A percentile compares a stretch with the other conserved stretches of the same genome.
These are phyloP conservation scores for Parnassius orleans DNA, from an alignment of 2,888 invertebrate genomes.

Conservation along the genomic window DNA sequence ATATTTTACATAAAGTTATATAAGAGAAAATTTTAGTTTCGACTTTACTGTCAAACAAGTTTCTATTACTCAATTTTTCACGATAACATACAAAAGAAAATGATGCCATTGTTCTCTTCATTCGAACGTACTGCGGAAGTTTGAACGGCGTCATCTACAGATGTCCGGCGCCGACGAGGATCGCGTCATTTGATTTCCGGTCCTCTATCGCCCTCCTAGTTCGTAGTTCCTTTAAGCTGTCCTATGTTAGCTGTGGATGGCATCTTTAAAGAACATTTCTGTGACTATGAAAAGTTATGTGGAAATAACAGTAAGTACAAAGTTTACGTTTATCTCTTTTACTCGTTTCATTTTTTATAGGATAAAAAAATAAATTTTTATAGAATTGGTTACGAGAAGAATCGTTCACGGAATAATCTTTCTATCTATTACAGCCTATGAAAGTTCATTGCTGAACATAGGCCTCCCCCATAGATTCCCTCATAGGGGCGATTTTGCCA, in stretches of 20 bases:
- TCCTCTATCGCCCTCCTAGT: slow-evolving; percentile 24
- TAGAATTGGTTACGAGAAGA: too few relatives aligned
- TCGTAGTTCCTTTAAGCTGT: slow-evolving; percentile 18
- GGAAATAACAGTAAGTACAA: not conserved
- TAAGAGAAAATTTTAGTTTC: not conserved
- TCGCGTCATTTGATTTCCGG: slow-evolving; percentile 41
- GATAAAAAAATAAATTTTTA: too few relatives aligned
- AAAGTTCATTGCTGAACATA: too few relatives aligned
- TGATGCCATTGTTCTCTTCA: slow-evolving; percentile 15
- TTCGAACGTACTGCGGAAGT: slow-evolving; percentile 15
- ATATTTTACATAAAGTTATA: not conserved
- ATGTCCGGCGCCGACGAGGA: slow-evolving; percentile 36
- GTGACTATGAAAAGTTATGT: not conserved
- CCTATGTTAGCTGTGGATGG: slow-evolving; percentile 3
- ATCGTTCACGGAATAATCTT: too few relatives aligned
- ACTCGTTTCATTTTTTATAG: too few relatives aligned
- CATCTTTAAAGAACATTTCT: not conserved
- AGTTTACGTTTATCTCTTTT: too few relatives aligned
- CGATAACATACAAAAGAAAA: not conserved
- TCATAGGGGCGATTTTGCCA: too few relatives aligned
- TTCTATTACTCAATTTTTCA: slow-evolving; percentile 8
- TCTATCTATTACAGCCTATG: too few relatives aligned
- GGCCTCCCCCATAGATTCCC: too few relatives aligned
- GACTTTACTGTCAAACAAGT: not conserved
- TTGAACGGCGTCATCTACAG: slow-evolving; percentile 32